Conservation (phyloP, 2,113 vertebrate genomes). For the Rhagologus leucostigma region DNA sequence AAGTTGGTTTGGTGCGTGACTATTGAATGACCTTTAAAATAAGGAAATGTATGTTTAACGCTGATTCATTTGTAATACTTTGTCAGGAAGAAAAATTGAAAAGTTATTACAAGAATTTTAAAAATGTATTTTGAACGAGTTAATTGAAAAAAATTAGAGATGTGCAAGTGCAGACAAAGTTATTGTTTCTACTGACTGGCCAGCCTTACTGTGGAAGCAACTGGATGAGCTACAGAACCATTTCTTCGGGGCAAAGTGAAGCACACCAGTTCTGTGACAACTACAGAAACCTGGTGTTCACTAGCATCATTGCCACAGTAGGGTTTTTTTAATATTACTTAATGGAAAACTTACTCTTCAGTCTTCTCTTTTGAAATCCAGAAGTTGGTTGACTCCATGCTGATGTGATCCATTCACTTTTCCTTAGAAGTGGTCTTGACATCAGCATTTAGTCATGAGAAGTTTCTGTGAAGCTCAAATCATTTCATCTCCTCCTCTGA, state of each 20-base stretch:
- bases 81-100: neutral
- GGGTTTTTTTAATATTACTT: neutral
- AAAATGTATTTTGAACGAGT: neutral
- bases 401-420: neutral
- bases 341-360: neutral
- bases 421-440: neutral
- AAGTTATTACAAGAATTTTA: neutral
- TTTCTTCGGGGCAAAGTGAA: neutral
- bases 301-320: neutral
- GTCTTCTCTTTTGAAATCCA: neutral
- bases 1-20: neutral
- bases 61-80: neutral
- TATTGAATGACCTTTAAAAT: constrained; percentile 26
- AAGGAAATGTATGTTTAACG: neutral
- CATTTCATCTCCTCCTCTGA: neutral
- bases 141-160: neutral
- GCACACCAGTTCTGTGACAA: neutral
- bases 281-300: neutral
- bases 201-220: neutral
- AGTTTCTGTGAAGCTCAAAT: neutral
- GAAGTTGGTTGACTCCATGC: neutral
- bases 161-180: neutral
- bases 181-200: neutral
- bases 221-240: neutral
- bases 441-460: neutral